These are phyloP conservation scores for Pachymerium ferrugineum DNA, from an alignment of 2,888 invertebrate genomes.

Conservation along the genomic window DNA sequence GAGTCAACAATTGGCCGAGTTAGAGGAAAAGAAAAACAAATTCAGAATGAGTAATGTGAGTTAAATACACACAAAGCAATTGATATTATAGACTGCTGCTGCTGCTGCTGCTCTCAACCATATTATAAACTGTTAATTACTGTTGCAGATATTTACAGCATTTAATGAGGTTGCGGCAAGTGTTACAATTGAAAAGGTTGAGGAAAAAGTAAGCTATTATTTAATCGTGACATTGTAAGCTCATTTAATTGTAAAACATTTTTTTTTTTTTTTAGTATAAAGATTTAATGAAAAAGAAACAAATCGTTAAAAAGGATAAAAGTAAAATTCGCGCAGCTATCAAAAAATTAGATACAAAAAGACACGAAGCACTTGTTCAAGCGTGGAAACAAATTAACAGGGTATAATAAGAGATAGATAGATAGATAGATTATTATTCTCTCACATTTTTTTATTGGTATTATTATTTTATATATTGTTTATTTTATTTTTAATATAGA, in stretches of 20 bases:
- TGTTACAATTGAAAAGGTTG: constrained; percentile 77
- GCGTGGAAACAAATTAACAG: constrained; percentile 80
- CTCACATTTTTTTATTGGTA: background rate
- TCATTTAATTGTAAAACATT: background rate
- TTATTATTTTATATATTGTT: background rate
- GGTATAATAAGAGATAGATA: constrained; percentile 41
- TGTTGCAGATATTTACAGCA: too few species aligned
- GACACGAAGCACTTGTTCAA: constrained; percentile 68
- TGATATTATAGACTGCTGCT: too few species aligned
- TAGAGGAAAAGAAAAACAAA: constrained; percentile 59
- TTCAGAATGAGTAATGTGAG: too few species aligned
- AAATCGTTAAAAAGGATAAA: constrained; percentile 68
- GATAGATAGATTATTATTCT: background rate
- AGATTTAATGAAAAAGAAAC: constrained; percentile 64
- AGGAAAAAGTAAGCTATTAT: constrained; percentile 63
- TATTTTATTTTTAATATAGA: constrained; percentile 46
- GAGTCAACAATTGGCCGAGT: constrained; percentile 54
- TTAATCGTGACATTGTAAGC: background rate
- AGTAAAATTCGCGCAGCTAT: constrained; percentile 71
- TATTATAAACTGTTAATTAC: too few species aligned
- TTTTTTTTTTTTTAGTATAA: constrained; percentile 52
- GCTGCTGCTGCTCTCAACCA: too few species aligned
- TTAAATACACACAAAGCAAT: too few species aligned
- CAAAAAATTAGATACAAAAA: constrained; percentile 81
- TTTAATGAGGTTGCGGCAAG: too few species aligned